Evolutionary conservation across 2,113 vertebrate genomes (phyloP), one percentile per base, ranked within the genome.

Genomic region (Columba janthina): DNA sequence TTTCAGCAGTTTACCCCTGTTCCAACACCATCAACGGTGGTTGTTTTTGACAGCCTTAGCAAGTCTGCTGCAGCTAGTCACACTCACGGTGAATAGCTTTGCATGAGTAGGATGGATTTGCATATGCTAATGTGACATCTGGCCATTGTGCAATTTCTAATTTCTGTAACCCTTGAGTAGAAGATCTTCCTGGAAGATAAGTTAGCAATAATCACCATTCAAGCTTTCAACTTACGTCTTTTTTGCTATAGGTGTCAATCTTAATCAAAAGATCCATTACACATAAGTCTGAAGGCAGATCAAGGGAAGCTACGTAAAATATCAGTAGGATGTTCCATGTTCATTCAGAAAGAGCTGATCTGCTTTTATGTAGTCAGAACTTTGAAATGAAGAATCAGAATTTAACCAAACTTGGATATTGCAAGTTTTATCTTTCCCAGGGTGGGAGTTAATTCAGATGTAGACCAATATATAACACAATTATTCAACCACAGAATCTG

Each of bases 111-210:
- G 91, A 92, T 67, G 48, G 44, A 96, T 97, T 97, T 95, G 84
- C 95, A 96, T 97, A 97, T 97, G 95, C 89, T 94, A 97, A 97
- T 97, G 56, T 93, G 96, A 96, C 95, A 97, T 97, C 96, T 96
- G 96, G 95, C 94, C 91, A 96, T 97, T 97, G 95, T 96, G 89
- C 76, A 84, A 26, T 75, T 94, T 78, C 76, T 95, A 89, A 81
- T 92, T 96, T 93, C 89, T 96, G 91, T 94, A 96, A 95, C 86
- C 95, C 95, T 95, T 91, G 70, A 88, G 53, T 80, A 77, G 75
- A 86, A 92, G 82, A 89, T 94, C 73, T 93, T 91, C 76, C 31
- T 87, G 31, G 57, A 75, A 89, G 67, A 67, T 66, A 94, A 88
- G 61, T 84, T 90, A 87, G 34, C 84, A 85, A 71, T 85, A 92